These are phyloP conservation scores for Lepidocyrtinus sp. DNA, from an alignment of 2,888 invertebrate species.

Conservation along the genomic window DNA sequence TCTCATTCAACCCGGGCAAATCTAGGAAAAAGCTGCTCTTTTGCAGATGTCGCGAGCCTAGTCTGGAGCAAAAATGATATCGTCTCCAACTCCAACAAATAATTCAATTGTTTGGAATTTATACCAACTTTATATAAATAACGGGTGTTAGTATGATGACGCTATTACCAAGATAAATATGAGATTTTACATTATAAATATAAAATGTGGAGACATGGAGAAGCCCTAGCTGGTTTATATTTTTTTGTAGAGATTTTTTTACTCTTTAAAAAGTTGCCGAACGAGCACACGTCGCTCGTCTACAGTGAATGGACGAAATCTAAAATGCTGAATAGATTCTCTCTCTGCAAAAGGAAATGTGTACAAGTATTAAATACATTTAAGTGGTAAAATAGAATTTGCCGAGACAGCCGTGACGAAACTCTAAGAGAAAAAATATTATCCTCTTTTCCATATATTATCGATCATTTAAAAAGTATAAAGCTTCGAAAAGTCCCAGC, in stretches of 20 bases:
- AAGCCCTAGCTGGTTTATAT: not conserved
- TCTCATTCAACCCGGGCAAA: constrained; percentile 44
- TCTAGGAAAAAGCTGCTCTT: not conserved
- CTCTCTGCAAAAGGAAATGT: constrained; percentile 58
- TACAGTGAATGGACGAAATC: not conserved
- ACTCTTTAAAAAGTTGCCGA: constrained; percentile 32
- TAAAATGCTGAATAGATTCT: constrained; percentile 30
- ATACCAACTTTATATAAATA: not conserved
- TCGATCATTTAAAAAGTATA: constrained; percentile 60
- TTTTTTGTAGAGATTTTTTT: not conserved
- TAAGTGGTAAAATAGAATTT: constrained; percentile 62
- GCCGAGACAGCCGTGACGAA: constrained; percentile 68
- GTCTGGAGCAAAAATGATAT: constrained; percentile 17
- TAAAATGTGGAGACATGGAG: constrained; percentile 7
- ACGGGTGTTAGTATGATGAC: not conserved
- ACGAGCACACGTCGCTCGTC: constrained; percentile 44
- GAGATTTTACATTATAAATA: not conserved
- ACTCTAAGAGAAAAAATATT: constrained; percentile 59
- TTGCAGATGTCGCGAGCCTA: constrained; percentile 69
- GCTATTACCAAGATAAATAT: too few relatives aligned
- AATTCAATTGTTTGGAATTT: too few relatives aligned
- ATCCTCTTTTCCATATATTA: constrained; percentile 64
- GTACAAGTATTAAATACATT: constrained; percentile 59
- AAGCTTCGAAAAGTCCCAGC: too few relatives aligned
- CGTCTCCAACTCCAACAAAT: not conserved